phyloP scores from a whole-genome alignment of 2,113 vertebrate species.

The Anoplopoma fimbria region DNA sequence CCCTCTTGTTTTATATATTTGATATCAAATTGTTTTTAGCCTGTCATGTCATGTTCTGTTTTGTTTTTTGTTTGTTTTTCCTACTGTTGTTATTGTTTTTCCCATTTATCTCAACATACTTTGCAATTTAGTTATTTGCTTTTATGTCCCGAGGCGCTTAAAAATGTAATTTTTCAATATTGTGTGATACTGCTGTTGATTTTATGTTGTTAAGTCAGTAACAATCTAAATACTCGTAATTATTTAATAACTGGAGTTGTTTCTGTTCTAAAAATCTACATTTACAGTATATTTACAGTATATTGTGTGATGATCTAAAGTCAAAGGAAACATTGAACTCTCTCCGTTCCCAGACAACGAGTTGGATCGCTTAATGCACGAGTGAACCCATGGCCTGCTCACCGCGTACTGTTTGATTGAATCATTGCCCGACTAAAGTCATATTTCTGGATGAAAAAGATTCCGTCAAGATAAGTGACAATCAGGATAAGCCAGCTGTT shows the following conservation, averaged over 20 bases:
- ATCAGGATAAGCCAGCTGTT: slow-evolving; percentile 50
- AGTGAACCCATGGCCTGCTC: slow-evolving; percentile 2
- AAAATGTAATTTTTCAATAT: no score
- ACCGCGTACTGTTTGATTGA: slow-evolving; percentile 45
- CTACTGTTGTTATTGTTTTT: no score
- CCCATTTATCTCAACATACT: no score
- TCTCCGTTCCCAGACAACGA: slow-evolving; percentile 12
- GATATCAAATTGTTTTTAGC: background rate
- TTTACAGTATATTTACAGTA: background rate
- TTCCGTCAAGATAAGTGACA: slow-evolving; percentile 32
- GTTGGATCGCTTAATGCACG: slow-evolving; percentile 9
- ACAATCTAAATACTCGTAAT: background rate
- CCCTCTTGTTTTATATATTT: no score
- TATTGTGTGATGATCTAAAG: background rate
- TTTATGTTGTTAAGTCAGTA: background rate
- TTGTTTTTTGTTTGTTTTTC: no score
- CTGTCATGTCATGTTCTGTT: background rate
- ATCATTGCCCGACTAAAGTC: slow-evolving; percentile 45
- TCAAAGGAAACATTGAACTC: background rate
- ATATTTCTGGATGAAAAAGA: slow-evolving; percentile 42
- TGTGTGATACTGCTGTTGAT: background rate
- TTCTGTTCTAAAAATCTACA: background rate
- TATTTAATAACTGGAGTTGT: background rate
- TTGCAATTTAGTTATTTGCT: background rate
- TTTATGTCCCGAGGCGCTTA: background rate